Conservation (phyloP, 2,113 vertebrate genomes). For the Gyps fulvus region DNA sequence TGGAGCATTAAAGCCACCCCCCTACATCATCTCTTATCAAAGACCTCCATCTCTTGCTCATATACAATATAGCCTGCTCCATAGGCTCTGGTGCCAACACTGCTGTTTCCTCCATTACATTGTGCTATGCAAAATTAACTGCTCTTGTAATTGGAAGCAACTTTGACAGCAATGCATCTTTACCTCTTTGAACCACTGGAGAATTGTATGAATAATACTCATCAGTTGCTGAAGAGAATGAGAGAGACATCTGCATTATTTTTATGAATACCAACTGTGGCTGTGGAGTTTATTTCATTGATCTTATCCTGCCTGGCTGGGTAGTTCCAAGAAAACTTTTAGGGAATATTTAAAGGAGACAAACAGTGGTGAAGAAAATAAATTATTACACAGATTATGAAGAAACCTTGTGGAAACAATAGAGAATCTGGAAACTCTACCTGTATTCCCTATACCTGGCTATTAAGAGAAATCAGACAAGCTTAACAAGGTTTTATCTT, state of each 20-base stretch:
- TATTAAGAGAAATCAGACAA: not conserved
- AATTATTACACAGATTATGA: not conserved
- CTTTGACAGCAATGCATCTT: not conserved
- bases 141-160: not conserved
- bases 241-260: not conserved
- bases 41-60: conserved; percentile 33
- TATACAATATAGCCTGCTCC: not conserved
- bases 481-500: not conserved
- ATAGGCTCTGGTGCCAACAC: not conserved
- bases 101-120: not conserved
- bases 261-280: not conserved
- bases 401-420: not conserved
- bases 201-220: not conserved
- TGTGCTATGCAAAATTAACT: not conserved
- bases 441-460: not conserved
- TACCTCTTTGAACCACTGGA: not conserved
- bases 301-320: not conserved
- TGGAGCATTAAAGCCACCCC: conserved; percentile 43
- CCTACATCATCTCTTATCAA: conserved; percentile 33
- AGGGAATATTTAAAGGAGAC: not conserved
- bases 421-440: not conserved
- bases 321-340: not conserved
- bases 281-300: not conserved
- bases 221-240: not conserved
- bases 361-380: not conserved